These are phyloP conservation scores for Ifrita kowaldi DNA, from an alignment of 2,113 vertebrate genomes.

Conservation along the genomic window DNA sequence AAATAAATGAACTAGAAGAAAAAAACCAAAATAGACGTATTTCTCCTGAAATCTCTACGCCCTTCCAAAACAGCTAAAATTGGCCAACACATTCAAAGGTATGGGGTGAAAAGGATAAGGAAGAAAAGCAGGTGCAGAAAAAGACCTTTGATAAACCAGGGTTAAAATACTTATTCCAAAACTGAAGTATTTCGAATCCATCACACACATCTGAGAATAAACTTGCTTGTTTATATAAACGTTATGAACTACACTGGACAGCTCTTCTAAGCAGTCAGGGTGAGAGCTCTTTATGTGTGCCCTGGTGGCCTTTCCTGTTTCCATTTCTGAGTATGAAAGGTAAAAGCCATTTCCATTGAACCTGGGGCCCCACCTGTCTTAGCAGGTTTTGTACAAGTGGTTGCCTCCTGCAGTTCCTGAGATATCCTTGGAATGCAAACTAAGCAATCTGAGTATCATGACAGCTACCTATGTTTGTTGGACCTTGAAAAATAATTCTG, in stretches of 20 bases:
- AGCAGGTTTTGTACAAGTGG: background rate
- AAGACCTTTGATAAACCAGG: background rate
- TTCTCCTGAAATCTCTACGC: background rate
- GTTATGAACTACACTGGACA: background rate
- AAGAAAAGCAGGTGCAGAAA: background rate
- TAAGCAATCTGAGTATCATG: background rate
- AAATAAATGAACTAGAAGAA: background rate
- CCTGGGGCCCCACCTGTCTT: background rate
- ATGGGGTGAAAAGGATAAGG: background rate
- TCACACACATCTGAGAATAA: background rate
- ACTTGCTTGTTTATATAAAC: background rate
- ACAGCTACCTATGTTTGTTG: background rate
- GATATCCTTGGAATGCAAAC: background rate
- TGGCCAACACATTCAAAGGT: background rate
- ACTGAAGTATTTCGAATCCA: background rate
- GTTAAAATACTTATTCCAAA: background rate
- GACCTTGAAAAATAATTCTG: background rate
- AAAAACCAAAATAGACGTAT: background rate
- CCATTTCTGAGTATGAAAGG: accelerated
- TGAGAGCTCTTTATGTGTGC: background rate
- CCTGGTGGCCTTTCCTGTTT: background rate
- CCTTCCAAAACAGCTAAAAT: background rate
- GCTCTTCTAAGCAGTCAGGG: background rate
- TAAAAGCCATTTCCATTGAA: background rate
- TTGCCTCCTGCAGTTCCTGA: background rate